Evolutionary conservation across 2,113 vertebrate species (phyloP), one percentile per base, ranked within the genome.

Genomic region (Anhinga anhinga): DNA sequence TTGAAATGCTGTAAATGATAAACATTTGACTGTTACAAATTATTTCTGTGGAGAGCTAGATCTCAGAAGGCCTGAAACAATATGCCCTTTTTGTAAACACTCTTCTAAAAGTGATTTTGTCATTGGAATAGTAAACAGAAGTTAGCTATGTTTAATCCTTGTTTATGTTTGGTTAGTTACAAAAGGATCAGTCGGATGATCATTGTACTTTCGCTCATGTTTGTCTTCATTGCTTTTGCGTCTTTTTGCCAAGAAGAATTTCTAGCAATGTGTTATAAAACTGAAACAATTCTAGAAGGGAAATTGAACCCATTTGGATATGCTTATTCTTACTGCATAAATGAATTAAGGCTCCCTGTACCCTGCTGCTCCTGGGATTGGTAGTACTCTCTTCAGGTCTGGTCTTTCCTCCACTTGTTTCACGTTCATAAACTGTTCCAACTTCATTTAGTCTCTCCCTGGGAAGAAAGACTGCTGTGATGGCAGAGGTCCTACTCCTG

Each of bases 21-120:
- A 98, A 97, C 95, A 92, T 96, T 97, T 98, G 97, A 97, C 97
- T 95, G 92, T 97, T 98, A 97, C 94, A 98, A 96, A 98, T 96
- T 7, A 95, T 94, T 96, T 97, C 96, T 96, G 92, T 32, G 5
- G 96, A 97, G 97, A 95, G 38, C 72, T 87, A 27, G 67, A 88
- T 95, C 95, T 98, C 93, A 0, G 40, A 96, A 93, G 92, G 74
- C 73, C 81, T 93, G 67, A 85, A 92, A 95, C 96, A 97, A 93
- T 96, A 90, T 95, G 92, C 77, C 88, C 77, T 92, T 96, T 93
- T 74, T 96, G 88, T 95, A 96, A 98, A 97, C 90, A 85, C 44
- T 78, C 71, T 84, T 97, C 92, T 86, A 58, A 86, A 95, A 93
- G 55, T 47, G 79, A 69, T 93, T 93, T 95, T 92, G 78, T 95